A percentile compares a stretch with the other conserved stretches of the same genome.
phyloP scores from a whole-genome alignment of 30 jellyfish, hydroid and myxozoan species.

The Calvadosia cruxmelitensis region DNA sequence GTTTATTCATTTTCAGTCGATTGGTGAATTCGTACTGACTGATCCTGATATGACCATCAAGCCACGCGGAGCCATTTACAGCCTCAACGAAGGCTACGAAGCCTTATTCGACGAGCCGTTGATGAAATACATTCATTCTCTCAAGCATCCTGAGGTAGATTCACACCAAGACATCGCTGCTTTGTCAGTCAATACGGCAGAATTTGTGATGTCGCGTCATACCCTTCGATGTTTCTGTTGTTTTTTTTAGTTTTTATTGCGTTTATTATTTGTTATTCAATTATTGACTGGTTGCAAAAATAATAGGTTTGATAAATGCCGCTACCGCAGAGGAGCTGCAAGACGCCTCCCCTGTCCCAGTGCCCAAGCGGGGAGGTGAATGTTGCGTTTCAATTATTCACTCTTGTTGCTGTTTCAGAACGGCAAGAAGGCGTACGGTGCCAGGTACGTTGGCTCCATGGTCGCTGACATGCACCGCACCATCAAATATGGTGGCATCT shows the following conservation, averaged over 20 bases:
- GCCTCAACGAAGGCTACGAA: conserved; percentile 92
- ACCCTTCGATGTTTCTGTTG: no score
- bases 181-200: no score
- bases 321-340: no score
- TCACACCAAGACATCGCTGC: no score
- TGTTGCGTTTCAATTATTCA: no score
- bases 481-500: conserved; percentile 90
- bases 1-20: conserved; percentile 36
- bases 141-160: conserved; percentile 84
- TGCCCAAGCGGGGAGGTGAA: no score
- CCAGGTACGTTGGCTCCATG: conserved; percentile 99
- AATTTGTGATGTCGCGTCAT: no score
- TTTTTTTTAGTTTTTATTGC: no score
- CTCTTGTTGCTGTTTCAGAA: conserved; percentile 24
- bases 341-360: no score
- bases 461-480: conserved; percentile 99
- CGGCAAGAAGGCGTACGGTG: conserved; percentile 76
- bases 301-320: no score
- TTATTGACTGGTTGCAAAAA: no score
- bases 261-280: no score
- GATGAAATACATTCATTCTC: conserved; percentile 46
- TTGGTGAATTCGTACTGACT: conserved; percentile 98
- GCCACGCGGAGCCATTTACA: conserved; percentile 94
- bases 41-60: conserved; percentile 83
- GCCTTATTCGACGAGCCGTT: conserved; percentile 70